Conservation (phyloP, 23 tunicate genomes). For the Ciona savignyi region DNA sequence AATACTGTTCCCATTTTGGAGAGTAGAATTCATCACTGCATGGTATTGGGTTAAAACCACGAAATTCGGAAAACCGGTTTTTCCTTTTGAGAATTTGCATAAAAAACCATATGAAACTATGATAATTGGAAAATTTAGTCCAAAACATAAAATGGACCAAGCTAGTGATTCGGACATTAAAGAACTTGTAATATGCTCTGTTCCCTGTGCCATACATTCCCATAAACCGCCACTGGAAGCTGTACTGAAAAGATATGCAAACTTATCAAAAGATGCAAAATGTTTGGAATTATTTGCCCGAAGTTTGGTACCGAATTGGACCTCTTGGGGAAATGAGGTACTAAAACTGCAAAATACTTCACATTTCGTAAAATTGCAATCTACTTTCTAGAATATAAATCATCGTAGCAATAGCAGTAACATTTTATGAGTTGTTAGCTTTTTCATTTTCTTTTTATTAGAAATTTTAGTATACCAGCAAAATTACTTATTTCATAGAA, state of each 20-base stretch:
- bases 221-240: slow-evolving; percentile 78
- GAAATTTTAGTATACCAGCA: no score
- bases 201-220: slow-evolving; percentile 71
- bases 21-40: slow-evolving; percentile 23
- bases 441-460: no score
- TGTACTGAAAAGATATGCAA: slow-evolving; percentile 2
- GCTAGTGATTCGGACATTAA: slow-evolving; percentile 2
- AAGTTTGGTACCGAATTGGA: slow-evolving; percentile 47
- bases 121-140: slow-evolving; percentile 22
- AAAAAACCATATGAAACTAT: slow-evolving; percentile 84
- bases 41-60: slow-evolving; percentile 92
- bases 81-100: slow-evolving; percentile 68
- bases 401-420: no score
- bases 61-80: slow-evolving; percentile 33
- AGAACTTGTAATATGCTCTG: slow-evolving; percentile 36
- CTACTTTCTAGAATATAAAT: background rate
- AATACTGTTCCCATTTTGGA: slow-evolving; percentile 42
- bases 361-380: no score
- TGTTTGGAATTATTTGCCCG: slow-evolving; percentile 81
- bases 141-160: background rate
- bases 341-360: slow-evolving; percentile 54
- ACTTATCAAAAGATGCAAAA: background rate
- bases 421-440: no score
- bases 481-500: no score
- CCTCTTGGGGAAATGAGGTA: slow-evolving; percentile 92